phyloP scores from a whole-genome alignment of 2,113 vertebrate species.

The Antennarius striatus region DNA sequence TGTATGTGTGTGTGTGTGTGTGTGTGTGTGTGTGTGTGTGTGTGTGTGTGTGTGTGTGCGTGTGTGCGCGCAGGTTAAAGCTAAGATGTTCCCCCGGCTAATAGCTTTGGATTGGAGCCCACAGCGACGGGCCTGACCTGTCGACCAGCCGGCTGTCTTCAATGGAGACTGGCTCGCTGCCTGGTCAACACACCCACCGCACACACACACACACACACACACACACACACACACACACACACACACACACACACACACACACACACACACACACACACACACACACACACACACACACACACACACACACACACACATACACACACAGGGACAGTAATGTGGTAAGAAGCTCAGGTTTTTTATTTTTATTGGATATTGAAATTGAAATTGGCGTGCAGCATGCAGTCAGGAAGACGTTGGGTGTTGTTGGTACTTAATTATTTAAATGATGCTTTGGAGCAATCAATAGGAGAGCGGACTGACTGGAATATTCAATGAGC shows the following conservation, averaged over 20 bases:
- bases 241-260: no score
- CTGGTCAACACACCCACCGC: constrained; percentile 6
- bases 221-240: no score
- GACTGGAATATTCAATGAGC: constrained; percentile 22
- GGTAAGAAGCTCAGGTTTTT: constrained; percentile 7
- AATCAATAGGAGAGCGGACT: not conserved
- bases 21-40: constrained; percentile 9
- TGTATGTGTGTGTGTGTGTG: not conserved
- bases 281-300: no score
- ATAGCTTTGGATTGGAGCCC: constrained; percentile 36
- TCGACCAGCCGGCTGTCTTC: constrained; percentile 12
- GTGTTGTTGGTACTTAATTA: constrained; percentile 21
- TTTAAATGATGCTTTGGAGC: constrained; percentile 21
- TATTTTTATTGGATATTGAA: constrained; percentile 16
- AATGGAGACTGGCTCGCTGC: constrained; percentile 25
- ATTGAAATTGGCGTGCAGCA: constrained; percentile 6
- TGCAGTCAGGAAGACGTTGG: not conserved
- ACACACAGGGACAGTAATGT: not conserved
- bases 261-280: not conserved
- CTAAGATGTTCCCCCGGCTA: constrained; percentile 40
- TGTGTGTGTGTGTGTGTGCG: not conserved
- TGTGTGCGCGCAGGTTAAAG: constrained; percentile 3
- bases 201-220: not conserved
- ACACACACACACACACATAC: no score
- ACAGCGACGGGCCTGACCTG: constrained; percentile 14